Evolutionary conservation across 2,888 invertebrate species (phyloP).

Genomic region (Lacanobia wlatinum): DNA sequence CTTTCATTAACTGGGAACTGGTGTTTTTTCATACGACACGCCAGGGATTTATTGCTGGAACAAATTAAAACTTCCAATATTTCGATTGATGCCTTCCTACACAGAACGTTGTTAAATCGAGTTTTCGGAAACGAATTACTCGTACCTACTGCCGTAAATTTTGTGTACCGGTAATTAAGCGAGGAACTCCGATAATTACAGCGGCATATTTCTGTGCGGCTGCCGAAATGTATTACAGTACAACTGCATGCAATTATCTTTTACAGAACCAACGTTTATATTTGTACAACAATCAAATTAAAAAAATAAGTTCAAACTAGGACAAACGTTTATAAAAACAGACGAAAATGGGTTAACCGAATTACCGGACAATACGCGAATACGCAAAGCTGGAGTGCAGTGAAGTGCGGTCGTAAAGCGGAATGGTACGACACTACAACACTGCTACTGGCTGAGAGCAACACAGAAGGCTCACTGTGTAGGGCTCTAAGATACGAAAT

Average conservation of each 20-base stretch:
- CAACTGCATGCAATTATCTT: conserved; percentile 3
- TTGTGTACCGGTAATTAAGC: conserved; percentile 46
- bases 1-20: conserved; percentile 66
- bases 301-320: conserved; percentile 41
- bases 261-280: conserved; percentile 4
- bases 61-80: conserved; percentile 69
- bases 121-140: conserved; percentile 45
- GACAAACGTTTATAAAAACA: conserved; percentile 54
- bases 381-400: conserved; percentile 62
- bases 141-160: conserved; percentile 25
- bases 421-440: conserved; percentile 53
- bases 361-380: conserved; percentile 63
- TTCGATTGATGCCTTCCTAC: conserved; percentile 66
- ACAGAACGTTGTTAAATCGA: conserved; percentile 53
- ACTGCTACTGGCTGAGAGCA: neutral
- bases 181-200: conserved; percentile 20
- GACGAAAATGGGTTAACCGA: conserved; percentile 57
- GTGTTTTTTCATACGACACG: conserved; percentile 69
- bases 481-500: neutral
- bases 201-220: conserved; percentile 6
- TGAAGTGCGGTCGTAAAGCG: conserved; percentile 61
- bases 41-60: conserved; percentile 67
- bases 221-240: conserved; percentile 1
- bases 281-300: conserved; percentile 20
- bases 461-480: conserved; percentile 31